Base-by-base conservation (phyloP, 1,140 invertebrate species). In the Hypsibius dujardini region DNA sequence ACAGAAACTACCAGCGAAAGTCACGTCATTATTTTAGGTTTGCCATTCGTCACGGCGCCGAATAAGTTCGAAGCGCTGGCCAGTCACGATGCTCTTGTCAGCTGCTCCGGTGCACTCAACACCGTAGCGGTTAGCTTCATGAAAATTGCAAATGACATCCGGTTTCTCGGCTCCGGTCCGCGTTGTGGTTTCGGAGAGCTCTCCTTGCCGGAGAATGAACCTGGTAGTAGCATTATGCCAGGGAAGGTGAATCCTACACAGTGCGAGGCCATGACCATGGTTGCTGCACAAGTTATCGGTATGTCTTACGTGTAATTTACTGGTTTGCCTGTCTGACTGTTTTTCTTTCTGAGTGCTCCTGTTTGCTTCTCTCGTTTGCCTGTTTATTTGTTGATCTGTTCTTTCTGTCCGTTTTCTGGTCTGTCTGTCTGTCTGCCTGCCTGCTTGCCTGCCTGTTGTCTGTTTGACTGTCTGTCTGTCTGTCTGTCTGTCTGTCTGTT, bases 41-140 rank as follows among this genome's bases (percentile, higher is more conserved):
- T 95, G 73, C 91, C 92, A 1, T 95, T 96, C 80, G 86, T 88
- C 47, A 87, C 91, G 1, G 92, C 95, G 0, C 90, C 90, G 1
- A 98, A 99, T 80, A 98, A 98, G 82, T 99, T 98, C 82, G 95
- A 98, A 82, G 91, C 92, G 1, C 80, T 98, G 40, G 95, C 95
- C 15, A 84, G 85, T 46, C 92, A 96, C 79, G 96, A 98, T 81
- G 85, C 94, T 0, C 84, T 98, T 81, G 92, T 98, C 67, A 93
- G 98, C 82, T 88, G 98, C 1, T 90, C 90, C 73, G 95, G 95
- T 3, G 88, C 91, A 1, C 80, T 98, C 1, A 98, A 98, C 82
- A 89, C 88, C 0, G 79, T 98, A 47, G 93, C 95, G 1, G 86
- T 86, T 45, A 95, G 92, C 73, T 80, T 98, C 3, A 98, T 98